Conservation (phyloP, 2,113 vertebrate species). For the Propithecus coquereli region DNA sequence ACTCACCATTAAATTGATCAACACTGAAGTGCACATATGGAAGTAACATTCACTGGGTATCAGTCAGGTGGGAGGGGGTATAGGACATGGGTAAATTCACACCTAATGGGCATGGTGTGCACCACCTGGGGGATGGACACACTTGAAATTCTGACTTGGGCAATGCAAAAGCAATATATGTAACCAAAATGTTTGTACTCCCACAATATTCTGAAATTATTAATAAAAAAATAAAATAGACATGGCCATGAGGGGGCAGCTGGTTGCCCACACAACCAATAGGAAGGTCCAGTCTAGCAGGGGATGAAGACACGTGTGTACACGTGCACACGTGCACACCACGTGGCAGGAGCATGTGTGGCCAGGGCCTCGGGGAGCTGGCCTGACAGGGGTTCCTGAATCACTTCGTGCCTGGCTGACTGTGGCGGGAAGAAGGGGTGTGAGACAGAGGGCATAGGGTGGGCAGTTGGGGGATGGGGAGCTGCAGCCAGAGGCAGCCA, state of each 20-base stretch:
- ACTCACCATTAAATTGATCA: no score
- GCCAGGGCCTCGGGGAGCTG: background rate
- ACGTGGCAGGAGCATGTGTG: accelerated
- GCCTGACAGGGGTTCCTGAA: accelerated
- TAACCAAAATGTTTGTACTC: no score
- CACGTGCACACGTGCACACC: background rate
- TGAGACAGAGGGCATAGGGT: background rate
- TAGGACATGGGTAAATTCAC: no score
- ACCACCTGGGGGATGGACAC: no score
- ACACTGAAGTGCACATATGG: no score
- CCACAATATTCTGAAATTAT: no score
- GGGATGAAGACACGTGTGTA: background rate
- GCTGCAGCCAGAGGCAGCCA: background rate
- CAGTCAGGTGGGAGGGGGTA: no score
- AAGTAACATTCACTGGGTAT: no score
- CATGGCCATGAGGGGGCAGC: background rate
- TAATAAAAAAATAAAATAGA: background rate
- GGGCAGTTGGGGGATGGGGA: no score
- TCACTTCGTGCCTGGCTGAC: background rate
- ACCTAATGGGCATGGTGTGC: no score
- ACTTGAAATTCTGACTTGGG: no score
- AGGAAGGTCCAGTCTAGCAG: accelerated
- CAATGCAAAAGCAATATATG: no score
- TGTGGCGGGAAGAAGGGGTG: accelerated
- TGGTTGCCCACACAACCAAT: background rate